Evolutionary conservation across 2,888 invertebrate species (phyloP), one percentile per base, ranked within the genome.

Genomic region (Heliconius charithonia): DNA sequence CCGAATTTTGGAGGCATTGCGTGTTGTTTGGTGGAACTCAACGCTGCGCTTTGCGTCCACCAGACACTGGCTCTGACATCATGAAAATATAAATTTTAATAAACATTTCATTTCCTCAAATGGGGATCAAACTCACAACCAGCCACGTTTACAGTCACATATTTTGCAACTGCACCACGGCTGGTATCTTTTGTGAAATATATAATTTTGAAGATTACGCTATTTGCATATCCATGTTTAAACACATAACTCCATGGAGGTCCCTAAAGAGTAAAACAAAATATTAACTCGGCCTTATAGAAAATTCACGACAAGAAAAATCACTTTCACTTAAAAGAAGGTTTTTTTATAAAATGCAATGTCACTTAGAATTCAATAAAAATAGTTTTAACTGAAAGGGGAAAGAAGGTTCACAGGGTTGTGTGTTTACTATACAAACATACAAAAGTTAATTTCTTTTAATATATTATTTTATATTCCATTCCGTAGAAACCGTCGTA

Each of bases 231-330:
- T 79, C 62, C 71, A 77, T 73, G 51, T 27, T 63, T 67, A 51
- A 41, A 65, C 75, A 75, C 66, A 51, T 65, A 79, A 67, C 77
- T 71, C 76, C 29, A 74, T 41, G 19, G 65, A 66, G 32, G 70
- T 78, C 78, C 80, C 81, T 71, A 67, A 76, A 80, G 78, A 76
- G 73, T 27, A 27, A 81, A 80, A 80, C 80, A 81, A 83, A 82
- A 84, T 83, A 84, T 82, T 82, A 83, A 82, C 81, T 82, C 81
- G 51, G 45, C 79, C 80, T 79, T 80, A 81, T 82, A 81, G 76
- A 80, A 80, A 82, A 83, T 82, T 82, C 82, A 80, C 66, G 77
- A 83, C 84, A 84, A 80, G 83, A 82, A 84, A 84, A 83, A 77
- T 81, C 83, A 83, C 84, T 83, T 77, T 81, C 79, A 74, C 78